Evolutionary conservation across 2,797 vertebrate genomes (phyloP), one percentile per base, ranked within the genome.

Genomic region (Enteromius paludinosus): DNA sequence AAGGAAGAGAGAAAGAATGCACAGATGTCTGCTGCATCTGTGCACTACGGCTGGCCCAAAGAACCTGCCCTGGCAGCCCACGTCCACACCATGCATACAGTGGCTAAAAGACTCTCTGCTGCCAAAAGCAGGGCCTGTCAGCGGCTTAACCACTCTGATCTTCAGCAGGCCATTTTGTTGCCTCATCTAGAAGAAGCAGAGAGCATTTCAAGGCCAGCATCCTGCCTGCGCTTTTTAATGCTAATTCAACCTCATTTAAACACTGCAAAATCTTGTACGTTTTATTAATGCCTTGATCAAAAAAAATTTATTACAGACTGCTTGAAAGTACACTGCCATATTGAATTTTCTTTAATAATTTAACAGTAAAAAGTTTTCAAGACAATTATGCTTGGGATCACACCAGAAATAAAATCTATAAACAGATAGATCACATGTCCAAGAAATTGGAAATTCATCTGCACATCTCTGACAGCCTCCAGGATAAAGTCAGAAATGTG

Each of bases 91-190:
- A 88, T 87, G 87, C 88, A 85, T 88, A 92, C 90, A 76, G 80
- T 68, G 62, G 73, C 56, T 85, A 84, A 82, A 88, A 86, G 76
- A 59, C 73, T 66, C 54, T 75, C 59, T 70, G 61, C 90, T 90
- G 85, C 89, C 92, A 91, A 86, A 47, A 84, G 87, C 91, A 87
- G 92, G 86, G 87, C 89, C 85, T 89, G 92, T 88, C 90, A 91
- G 87, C 87, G 35, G 89, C 85, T 84, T 86, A 93, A 94, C 92
- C 94, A 94, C 94, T 94, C 93, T 94, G 94, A 91, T 93, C 90
- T 91, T 93, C 90, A 92, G 83, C 85, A 78, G 85, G 85, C 68
- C 87, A 83, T 85, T 85, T 88, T 85, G 89, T 86, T 59, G 41
- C 49, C 25, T 75, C 75, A 75, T 70, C 56, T 45, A 83, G 61